phyloP scores from a whole-genome alignment of 2,797 vertebrate species.

The Phyllotis vaccarum region DNA sequence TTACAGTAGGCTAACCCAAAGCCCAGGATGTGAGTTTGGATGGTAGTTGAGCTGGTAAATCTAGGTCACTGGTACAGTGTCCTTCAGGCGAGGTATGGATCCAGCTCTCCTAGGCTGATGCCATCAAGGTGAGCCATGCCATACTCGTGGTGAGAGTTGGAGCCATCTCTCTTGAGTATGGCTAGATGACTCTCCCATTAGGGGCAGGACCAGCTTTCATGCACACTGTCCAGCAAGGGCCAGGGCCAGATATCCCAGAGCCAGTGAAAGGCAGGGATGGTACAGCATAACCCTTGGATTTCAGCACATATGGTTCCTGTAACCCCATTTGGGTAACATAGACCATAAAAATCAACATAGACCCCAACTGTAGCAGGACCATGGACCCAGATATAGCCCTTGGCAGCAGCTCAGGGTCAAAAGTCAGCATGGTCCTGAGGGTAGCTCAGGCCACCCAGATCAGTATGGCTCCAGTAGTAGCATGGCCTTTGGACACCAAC shows the following conservation, averaged over 20 bases:
- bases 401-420: not conserved
- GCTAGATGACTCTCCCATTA: not conserved
- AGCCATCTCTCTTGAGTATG: not conserved
- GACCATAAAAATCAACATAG: not conserved
- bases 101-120: not conserved
- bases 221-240: not conserved
- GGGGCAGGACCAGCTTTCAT: not conserved
- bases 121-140: not conserved
- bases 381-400: not conserved
- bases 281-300: not conserved
- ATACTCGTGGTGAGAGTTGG: not conserved
- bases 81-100: not conserved
- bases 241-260: not conserved
- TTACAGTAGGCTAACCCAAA: not conserved
- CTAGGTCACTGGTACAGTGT: not conserved
- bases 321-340: not conserved
- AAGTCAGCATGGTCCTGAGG: not conserved
- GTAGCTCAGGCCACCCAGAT: no score
- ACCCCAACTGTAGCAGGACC: not conserved
- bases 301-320: not conserved
- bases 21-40: not conserved
- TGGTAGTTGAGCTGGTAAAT: not conserved
- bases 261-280: not conserved
- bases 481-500: no score
- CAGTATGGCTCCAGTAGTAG: no score